Evolutionary conservation across 1,140 invertebrate species (phyloP).

Genomic region (Drosophila sechellia): DNA sequence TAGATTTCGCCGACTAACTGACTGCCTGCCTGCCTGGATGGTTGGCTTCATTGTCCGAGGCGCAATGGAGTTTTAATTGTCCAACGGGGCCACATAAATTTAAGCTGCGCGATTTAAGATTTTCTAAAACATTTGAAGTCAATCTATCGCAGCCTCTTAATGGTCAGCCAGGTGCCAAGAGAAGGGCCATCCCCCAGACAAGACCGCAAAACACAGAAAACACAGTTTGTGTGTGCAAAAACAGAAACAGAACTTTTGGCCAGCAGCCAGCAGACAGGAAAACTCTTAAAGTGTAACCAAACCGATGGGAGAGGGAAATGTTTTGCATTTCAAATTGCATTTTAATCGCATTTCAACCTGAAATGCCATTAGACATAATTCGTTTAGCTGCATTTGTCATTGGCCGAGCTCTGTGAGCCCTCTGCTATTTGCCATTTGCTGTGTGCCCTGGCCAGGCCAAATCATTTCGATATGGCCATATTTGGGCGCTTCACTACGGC

Average conservation of each 20-base stretch:
- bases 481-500: constrained; percentile 43
- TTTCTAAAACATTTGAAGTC: constrained; percentile 74
- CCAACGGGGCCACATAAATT: constrained; percentile 65
- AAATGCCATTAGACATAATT: constrained; percentile 83
- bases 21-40: constrained; percentile 16
- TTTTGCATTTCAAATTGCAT: constrained; percentile 83
- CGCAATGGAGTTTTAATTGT: constrained; percentile 76
- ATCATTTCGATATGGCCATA: constrained; percentile 76
- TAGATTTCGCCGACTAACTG: constrained; percentile 8
- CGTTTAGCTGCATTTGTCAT: constrained; percentile 80
- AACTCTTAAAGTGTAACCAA: constrained; percentile 58
- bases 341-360: constrained; percentile 83
- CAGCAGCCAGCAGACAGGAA: constrained; percentile 40
- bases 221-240: neutral
- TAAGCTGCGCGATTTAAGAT: constrained; percentile 65
- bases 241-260: constrained; percentile 28
- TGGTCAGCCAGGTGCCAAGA: constrained; percentile 67
- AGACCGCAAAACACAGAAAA: constrained; percentile 22
- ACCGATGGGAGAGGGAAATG: constrained; percentile 46
- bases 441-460: constrained; percentile 39
- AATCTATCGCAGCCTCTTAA: constrained; percentile 62
- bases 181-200: constrained; percentile 36
- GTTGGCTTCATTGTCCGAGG: constrained; percentile 34
- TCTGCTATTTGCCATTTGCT: neutral
- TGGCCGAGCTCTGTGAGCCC: constrained; percentile 1